Evolutionary conservation across 2,888 invertebrate species (phyloP).

Genomic region (Acleris laterana): DNA sequence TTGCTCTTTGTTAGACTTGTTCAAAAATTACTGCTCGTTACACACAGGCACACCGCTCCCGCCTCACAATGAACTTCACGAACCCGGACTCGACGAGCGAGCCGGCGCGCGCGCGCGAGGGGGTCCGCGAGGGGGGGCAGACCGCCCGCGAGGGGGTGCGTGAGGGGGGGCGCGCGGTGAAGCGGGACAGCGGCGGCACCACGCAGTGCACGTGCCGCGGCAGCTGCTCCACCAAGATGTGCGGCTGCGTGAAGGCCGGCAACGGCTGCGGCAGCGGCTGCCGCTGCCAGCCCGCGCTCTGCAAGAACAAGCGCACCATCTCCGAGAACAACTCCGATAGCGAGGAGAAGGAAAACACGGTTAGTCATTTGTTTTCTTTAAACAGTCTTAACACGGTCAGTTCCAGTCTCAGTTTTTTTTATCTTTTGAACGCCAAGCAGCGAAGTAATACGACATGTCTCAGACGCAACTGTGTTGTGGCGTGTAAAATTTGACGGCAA

Average conservation of each 20-base stretch:
- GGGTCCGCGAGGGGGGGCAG: neutral
- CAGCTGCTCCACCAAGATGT: slow-evolving; percentile 82
- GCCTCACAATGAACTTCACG: slow-evolving; percentile 72
- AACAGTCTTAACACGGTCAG: neutral
- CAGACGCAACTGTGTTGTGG: too few species aligned
- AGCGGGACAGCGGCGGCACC: slow-evolving; percentile 84
- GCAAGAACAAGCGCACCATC: slow-evolving; percentile 58
- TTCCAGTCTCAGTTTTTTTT: too few species aligned
- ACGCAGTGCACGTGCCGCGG: slow-evolving; percentile 86
- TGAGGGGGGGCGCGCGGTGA: slow-evolving; percentile 53
- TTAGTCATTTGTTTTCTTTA: slow-evolving; percentile 31
- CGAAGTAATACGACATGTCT: too few species aligned
- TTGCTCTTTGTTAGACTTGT: too few species aligned
- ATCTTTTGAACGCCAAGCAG: too few species aligned
- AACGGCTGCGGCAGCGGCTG: slow-evolving; percentile 76
- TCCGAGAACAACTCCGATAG: slow-evolving; percentile 50
- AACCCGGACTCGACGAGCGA: slow-evolving; percentile 40
- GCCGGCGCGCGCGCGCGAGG: slow-evolving; percentile 9
- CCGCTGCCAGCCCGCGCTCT: slow-evolving; percentile 78
- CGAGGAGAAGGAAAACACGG: slow-evolving; percentile 72
- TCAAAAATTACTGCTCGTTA: too few species aligned
- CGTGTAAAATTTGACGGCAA: too few species aligned
- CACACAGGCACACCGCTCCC: slow-evolving; percentile 68
- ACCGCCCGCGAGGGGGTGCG: neutral
- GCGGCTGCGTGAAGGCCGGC: slow-evolving; percentile 84